Evolutionary conservation across 2,888 invertebrate species (phyloP).

Genomic region (Lymantria dispar): DNA sequence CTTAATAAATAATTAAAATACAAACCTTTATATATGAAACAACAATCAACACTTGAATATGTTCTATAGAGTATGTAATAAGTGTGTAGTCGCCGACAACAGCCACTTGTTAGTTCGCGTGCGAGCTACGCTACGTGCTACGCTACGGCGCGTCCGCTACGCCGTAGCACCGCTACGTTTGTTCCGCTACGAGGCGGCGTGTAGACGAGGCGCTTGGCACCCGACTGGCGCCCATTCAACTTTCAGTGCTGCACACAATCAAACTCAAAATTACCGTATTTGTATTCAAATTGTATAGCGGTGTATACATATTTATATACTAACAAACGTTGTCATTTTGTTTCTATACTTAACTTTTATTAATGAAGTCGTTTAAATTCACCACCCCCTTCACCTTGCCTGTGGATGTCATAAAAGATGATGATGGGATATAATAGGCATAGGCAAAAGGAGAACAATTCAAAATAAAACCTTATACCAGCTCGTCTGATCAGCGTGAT

Average conservation of each 20-base stretch:
- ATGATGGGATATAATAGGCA: too few species aligned
- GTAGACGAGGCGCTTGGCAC: slow-evolving; percentile 12
- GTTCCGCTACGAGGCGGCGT: slow-evolving; percentile 2
- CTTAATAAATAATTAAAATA: too few species aligned
- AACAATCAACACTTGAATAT: neutral
- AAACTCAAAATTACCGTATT: neutral
- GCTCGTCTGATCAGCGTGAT: too few species aligned
- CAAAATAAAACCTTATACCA: too few species aligned
- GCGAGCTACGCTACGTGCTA: slow-evolving; percentile 9
- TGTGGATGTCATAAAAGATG: too few species aligned
- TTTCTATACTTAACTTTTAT: too few species aligned
- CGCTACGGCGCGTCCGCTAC: slow-evolving; percentile 6
- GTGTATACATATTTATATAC: neutral
- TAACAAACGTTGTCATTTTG: neutral
- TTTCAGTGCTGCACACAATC: slow-evolving; percentile 3
- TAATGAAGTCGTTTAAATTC: too few species aligned
- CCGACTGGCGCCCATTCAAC: slow-evolving; percentile 32
- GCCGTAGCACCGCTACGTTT: slow-evolving; percentile 5
- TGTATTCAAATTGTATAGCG: neutral
- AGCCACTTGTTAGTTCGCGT: slow-evolving; percentile 14
- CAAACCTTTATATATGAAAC: neutral
- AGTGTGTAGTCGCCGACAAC: neutral
- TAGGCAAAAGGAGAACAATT: too few species aligned
- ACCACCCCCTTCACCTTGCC: too few species aligned
- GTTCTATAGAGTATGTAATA: neutral